A percentile compares a stretch with the other conserved stretches of the same genome.
Conservation (phyloP, 2,113 vertebrate genomes). For the Syrmaticus mikado region DNA sequence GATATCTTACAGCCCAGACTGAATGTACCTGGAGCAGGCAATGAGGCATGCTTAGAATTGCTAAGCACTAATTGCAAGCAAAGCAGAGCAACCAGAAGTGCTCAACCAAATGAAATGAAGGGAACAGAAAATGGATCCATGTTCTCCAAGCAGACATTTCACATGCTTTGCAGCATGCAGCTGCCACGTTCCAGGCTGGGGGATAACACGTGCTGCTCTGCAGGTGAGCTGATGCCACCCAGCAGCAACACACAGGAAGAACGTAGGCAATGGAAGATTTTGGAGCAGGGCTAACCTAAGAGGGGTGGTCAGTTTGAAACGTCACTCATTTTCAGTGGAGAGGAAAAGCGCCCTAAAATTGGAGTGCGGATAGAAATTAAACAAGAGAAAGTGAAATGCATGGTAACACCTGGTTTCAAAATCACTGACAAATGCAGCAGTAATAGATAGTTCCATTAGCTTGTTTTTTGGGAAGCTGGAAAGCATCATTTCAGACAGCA, state of each 20-base stretch:
- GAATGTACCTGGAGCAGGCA: background rate
- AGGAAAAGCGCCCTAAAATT: background rate
- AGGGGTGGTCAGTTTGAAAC: background rate
- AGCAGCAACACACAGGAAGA: rapidly evolving
- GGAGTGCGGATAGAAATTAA: background rate
- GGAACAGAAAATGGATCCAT: background rate
- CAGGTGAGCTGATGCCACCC: background rate
- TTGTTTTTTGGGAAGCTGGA: background rate
- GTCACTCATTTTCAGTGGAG: background rate
- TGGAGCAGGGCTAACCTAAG: background rate
- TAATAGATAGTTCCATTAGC: background rate
- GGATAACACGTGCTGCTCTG: background rate
- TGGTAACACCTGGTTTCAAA: background rate
- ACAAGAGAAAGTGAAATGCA: background rate
- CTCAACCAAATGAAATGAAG: background rate
- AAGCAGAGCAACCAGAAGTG: background rate
- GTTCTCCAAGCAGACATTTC: background rate
- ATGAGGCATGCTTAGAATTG: background rate
- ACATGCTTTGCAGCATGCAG: background rate
- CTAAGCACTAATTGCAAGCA: background rate
- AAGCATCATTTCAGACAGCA: background rate
- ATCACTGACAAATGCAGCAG: background rate
- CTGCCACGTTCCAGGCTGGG: background rate
- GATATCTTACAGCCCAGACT: background rate
- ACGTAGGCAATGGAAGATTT: background rate